Evolutionary conservation across 2,113 vertebrate species (phyloP).

Genomic region (Gobiocypris rarus): DNA sequence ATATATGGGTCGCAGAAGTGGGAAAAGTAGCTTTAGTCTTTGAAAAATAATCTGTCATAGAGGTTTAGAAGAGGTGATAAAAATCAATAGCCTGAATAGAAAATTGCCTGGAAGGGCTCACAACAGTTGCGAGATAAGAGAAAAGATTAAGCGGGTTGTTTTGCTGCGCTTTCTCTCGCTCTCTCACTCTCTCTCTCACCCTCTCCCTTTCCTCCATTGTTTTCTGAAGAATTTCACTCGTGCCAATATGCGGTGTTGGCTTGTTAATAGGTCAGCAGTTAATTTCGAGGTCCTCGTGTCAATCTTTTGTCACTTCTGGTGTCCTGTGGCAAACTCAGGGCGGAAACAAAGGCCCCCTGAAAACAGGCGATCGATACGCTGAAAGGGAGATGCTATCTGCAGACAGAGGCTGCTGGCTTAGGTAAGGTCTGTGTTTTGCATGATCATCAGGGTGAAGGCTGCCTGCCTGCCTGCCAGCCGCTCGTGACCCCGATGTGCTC

Average conservation of each 20-base stretch:
- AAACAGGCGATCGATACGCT: conserved; percentile 78
- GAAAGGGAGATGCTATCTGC: conserved; percentile 82
- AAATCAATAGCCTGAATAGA: conserved; percentile 81
- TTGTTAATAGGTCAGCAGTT: conserved; percentile 42
- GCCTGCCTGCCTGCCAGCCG: conserved; percentile 74
- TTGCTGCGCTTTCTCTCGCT: conserved; percentile 67
- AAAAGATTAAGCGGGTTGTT: conserved; percentile 79
- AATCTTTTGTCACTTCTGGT: conserved; percentile 53
- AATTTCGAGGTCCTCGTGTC: conserved; percentile 35
- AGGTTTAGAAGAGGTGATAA: conserved; percentile 77
- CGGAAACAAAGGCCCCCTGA: conserved; percentile 34
- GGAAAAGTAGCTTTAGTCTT: conserved; percentile 73
- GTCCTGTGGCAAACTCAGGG: conserved; percentile 51
- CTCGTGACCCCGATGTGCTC: conserved; percentile 67
- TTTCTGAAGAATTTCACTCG: conserved; percentile 72
- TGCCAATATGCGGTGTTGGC: conserved; percentile 53
- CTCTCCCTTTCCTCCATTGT: conserved; percentile 27
- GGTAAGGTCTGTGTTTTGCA: conserved; percentile 51
- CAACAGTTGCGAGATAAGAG: conserved; percentile 81
- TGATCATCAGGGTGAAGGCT: conserved; percentile 47
- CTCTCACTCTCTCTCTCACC: conserved; percentile 34
- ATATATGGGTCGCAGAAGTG: conserved; percentile 62
- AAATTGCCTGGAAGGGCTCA: conserved; percentile 82
- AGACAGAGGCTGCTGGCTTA: conserved; percentile 75
- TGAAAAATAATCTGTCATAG: conserved; percentile 77